Base-by-base conservation (phyloP, 2,888 invertebrate species). In the Exephanes ischioxanthus region DNA sequence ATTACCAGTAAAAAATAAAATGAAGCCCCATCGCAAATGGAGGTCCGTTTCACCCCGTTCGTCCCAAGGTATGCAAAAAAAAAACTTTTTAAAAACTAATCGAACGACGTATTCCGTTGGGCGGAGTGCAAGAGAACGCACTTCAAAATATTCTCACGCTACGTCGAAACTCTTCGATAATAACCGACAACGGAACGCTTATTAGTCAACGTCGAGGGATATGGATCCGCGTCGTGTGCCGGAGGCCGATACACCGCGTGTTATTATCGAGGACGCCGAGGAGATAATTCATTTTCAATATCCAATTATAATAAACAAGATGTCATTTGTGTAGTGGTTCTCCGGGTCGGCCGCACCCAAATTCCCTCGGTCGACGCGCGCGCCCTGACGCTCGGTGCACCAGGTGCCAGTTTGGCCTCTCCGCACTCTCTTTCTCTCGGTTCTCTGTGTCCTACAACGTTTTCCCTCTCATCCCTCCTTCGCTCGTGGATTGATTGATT, bases 221-320 rank as follows among this genome's bases (percentile, higher is more conserved):
- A 16, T 48, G 70, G n/a, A 55, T 55, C 19, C 58, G 22, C 22
- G 11, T 58, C 58, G 58, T 22, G 22, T 22, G 55, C 58, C 26
- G 22, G 26, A 71, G 61, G 61, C 70, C 67, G 45, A 80, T 58
- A 68, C 30, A 33, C 63, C 63, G 83, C 67, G 71, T 33, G 14
- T 70, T 84, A 84, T 80, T 80, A 72, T 66, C 55, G 66, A 67
- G 80, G 45, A 80, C 45, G 71, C 70, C 83, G 78, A 76, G 79
- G 67, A 71, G 86, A 88, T 87, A 86, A 86, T 86, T 86, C 86
- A 88, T 87, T 87, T 84, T 84, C 88, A 85, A 87, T 87, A 84
- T 83, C 83, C 85, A 87, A 88, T 88, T 89, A 87, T 86, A 89
- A 89, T 88, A 87, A 89, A 88, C 89, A 86, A 88, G 86, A 88